A percentile compares a stretch with the other conserved stretches of the same genome.
These are phyloP conservation scores for Botia almorhae DNA, from an alignment of 2,797 vertebrate genomes.

Conservation along the genomic window DNA sequence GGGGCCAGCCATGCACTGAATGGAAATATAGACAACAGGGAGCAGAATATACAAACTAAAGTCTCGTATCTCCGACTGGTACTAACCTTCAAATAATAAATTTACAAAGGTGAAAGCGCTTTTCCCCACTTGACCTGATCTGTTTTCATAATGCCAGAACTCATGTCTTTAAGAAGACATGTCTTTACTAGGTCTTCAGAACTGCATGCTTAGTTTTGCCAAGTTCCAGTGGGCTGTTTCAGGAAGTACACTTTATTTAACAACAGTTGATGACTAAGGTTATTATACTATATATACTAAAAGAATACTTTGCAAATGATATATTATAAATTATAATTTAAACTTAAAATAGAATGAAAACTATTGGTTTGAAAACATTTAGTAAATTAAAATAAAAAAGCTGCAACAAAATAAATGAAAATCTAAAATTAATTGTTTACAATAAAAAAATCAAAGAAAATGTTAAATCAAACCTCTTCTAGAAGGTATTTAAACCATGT, in stretches of 20 bases:
- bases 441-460: no score
- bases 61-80: slow-evolving; percentile 52
- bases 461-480: no score
- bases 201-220: not conserved
- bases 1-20: slow-evolving; percentile 80
- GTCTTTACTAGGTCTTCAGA: slow-evolving; percentile 1
- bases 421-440: no score
- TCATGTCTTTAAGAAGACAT: slow-evolving; percentile 12
- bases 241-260: not conserved
- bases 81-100: slow-evolving; percentile 53
- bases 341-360: no score
- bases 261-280: not conserved
- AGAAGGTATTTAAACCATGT: no score
- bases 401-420: no score
- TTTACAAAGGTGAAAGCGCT: slow-evolving; percentile 41
- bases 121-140: slow-evolving; percentile 33
- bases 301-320: no score
- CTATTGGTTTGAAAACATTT: no score
- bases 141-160: slow-evolving; percentile 13
- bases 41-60: slow-evolving; percentile 59
- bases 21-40: slow-evolving; percentile 73
- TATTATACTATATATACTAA: not conserved
- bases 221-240: not conserved
- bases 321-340: no score
- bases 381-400: no score